Base-by-base conservation (phyloP, 2,113 vertebrate genomes). In the Protobothrops mucrosquamatus region DNA sequence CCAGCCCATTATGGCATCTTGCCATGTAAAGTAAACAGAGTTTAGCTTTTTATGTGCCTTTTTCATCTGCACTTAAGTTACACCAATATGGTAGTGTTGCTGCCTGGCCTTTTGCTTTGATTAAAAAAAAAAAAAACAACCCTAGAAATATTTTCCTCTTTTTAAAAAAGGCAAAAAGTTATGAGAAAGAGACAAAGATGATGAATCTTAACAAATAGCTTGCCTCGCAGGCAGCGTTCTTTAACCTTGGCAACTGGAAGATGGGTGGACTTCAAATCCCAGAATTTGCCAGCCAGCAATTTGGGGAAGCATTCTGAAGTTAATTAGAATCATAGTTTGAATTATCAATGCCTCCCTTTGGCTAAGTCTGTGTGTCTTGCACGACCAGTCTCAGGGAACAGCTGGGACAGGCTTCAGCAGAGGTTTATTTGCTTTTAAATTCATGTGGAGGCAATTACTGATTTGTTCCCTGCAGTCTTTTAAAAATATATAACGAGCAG, bases 1-100 rank as follows among this genome's bases (percentile, higher is more conserved):
- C 95, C 94, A 96, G 86, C 95, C 94, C 81, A 85, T 94, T 81
- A 85, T 0, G 93, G 95, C 94, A 96, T 97, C 96, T 95, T 96
- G 91, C 95, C 96, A 95, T 91, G 93, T 94, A 85, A 95, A 95
- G 93, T 96, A 95, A 95, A 94, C 87, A 93, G 94, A 0, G 1
- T 94, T 74, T 95, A 93, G 61, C 52, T 95, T 96, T 95, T 93
- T 92, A 87, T 95, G 94, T 95, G 94, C 89, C 15, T 91, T 91
- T 94, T 92, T 93, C 90, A 9, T 46, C 89, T 10, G 54, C 57
- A 91, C 87, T 0, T 46, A 46, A 46, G 46, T 46, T 0, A 91
- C 61, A 94, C 52, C 94, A 93, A 96, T 95, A 95, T 90, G 94
- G 94, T 95, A 94, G 94, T 96, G 89, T 95, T 94, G 91, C 94